A percentile compares a stretch with the other conserved stretches of the same genome.
phyloP scores from a whole-genome alignment of 2,797 vertebrate genomes.

The Ambastaia sidthimunki region DNA sequence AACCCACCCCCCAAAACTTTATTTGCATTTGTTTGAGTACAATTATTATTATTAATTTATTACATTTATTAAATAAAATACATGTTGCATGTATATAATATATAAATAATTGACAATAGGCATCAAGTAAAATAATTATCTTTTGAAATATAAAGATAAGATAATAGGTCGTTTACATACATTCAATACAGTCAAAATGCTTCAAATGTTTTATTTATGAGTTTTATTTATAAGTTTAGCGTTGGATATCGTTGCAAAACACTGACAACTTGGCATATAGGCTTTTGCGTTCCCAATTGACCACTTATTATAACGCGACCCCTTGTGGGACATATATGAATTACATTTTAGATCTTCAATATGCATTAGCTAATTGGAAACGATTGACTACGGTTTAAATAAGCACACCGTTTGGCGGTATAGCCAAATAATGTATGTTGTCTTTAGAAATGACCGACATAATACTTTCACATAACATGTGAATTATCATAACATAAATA shows the following conservation, averaged over 20 bases:
- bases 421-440: neutral
- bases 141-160: neutral
- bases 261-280: no score
- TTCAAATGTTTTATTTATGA: no score
- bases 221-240: neutral
- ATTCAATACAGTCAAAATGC: no score
- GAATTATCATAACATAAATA: neutral
- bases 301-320: constrained; percentile 1
- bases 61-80: neutral
- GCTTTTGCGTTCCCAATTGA: neutral
- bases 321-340: constrained; percentile 32
- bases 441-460: no score
- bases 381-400: neutral
- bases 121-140: no score
- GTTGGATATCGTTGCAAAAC: neutral
- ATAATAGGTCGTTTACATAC: neutral
- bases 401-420: neutral
- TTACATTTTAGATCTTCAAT: neutral
- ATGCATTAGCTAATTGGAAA: no score
- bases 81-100: neutral
- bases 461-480: no score
- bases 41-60: neutral
- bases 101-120: neutral
- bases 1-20: neutral
- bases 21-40: neutral